Conservation (phyloP, 2,797 vertebrate species). For the Philypnodon macrostomus region DNA sequence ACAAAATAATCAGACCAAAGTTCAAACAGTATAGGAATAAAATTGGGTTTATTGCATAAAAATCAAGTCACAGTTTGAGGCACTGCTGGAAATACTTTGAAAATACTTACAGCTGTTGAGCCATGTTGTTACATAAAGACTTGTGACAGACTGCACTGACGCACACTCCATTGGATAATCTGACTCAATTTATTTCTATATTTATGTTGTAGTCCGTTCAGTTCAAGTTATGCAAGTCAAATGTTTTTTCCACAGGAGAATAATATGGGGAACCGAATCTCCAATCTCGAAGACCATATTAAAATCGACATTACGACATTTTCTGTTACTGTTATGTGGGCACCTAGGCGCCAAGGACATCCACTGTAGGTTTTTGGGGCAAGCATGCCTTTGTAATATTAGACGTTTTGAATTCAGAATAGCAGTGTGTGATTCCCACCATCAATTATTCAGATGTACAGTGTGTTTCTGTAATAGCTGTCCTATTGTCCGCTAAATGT, state of each 20-base stretch:
- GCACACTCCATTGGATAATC: constrained; percentile 71
- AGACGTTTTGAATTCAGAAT: constrained; percentile 60
- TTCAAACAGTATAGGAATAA: too few species aligned
- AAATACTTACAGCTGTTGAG: constrained; percentile 50
- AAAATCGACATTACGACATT: constrained; percentile 64
- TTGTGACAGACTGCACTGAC: constrained; percentile 62
- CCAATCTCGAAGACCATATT: constrained; percentile 66
- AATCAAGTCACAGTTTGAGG: too few species aligned
- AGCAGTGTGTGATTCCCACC: constrained; percentile 62
- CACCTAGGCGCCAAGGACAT: constrained; percentile 35
- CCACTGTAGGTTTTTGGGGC: too few species aligned
- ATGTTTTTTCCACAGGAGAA: constrained; percentile 58
- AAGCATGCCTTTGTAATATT: too few species aligned
- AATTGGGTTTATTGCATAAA: too few species aligned
- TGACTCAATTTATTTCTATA: constrained; percentile 72
- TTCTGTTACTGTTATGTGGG: constrained; percentile 51
- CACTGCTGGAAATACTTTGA: too few species aligned
- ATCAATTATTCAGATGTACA: constrained; percentile 76
- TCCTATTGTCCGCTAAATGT: constrained; percentile 48
- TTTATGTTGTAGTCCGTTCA: constrained; percentile 67
- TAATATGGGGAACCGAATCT: constrained; percentile 64
- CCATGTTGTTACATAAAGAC: constrained; percentile 56
- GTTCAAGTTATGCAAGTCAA: constrained; percentile 53
- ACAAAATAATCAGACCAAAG: too few species aligned
- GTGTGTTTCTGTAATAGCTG: constrained; percentile 68